phyloP scores from a whole-genome alignment of 1,140 invertebrate genomes.

The Bombus terrestris region DNA sequence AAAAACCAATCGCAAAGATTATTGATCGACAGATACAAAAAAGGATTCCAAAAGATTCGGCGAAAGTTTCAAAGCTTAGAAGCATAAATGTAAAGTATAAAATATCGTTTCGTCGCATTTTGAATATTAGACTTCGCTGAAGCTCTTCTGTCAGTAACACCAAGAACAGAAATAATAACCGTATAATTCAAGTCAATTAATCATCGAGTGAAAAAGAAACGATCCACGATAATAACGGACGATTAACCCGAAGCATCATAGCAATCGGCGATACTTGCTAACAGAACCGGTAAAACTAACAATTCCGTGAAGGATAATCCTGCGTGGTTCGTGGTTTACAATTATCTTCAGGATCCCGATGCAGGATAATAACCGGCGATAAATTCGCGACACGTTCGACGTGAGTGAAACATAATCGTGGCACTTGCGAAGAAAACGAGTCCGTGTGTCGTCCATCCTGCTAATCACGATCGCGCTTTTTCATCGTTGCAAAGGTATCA shows the following conservation, averaged over 20 bases:
- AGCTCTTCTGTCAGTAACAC: neutral
- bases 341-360: neutral
- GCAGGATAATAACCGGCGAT: neutral
- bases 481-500: neutral
- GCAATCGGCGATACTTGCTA: neutral
- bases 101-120: neutral
- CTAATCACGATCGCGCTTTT: neutral
- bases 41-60: no score
- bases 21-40: no score
- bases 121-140: neutral
- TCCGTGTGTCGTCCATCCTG: neutral
- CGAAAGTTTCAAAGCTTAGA: no score
- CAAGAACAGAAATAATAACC: neutral
- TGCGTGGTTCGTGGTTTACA: neutral
- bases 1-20: no score
- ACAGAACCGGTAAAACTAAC: neutral
- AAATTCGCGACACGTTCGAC: constrained; percentile 10
- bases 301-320: neutral
- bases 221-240: neutral
- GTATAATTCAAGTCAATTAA: neutral
- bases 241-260: neutral
- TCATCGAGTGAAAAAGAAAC: neutral
- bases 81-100: no score
- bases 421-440: neutral
- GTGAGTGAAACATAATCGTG: neutral